Evolutionary conservation across 2,797 vertebrate species (phyloP), one percentile per base, ranked within the genome.

Genomic region (Epinephelus coioides): DNA sequence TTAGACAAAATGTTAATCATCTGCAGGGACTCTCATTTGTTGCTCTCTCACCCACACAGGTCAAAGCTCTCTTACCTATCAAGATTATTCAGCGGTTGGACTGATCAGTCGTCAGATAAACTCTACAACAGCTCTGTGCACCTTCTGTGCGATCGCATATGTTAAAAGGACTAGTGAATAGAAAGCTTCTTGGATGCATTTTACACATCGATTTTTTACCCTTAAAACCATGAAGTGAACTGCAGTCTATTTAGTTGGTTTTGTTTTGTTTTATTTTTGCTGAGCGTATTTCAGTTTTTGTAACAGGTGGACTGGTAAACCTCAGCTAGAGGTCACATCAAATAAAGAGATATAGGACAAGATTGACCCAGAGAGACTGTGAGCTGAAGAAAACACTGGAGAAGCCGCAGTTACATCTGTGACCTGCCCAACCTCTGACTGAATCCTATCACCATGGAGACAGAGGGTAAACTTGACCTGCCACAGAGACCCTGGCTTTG

Each of bases 401-500:
- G 6, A 34, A 34, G 34, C 59, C 15, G 25, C 46, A 13, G 4
- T 25, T 23, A 17, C 57, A 51, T 59, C 43, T 54, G 47, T 50
- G 68, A 78, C 68, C 40, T 10, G 11, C 21, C 19, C 25, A 3
- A 44, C 38, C 34, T 59, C 51, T 64, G 50, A 27, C 50, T 53
- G 21, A 9, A 50, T 68, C 50, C 62, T 46, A 63, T 84, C 71
- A 30, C 70, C 69, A 69, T 73, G 63, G 60, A 87, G 65, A 81
- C 69, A 1, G 38, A 72, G 71, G 34, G 21, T 76, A 71, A 78
- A 78, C 78, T 65, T 83, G 70, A 78, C 73, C 67, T 70, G 53
- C 27, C 13, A 17, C 15, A 66, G 12, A 75, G 3, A 69, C 17
- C 49, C 25, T 6, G 10, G 0, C 34, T 55, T 18, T 34, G 19